Percentiles rank a stretch among this genome's conserved stretches.
These are phyloP conservation scores for Anhinga rufa DNA, from an alignment of 2,113 vertebrate species.

Conservation along the genomic window DNA sequence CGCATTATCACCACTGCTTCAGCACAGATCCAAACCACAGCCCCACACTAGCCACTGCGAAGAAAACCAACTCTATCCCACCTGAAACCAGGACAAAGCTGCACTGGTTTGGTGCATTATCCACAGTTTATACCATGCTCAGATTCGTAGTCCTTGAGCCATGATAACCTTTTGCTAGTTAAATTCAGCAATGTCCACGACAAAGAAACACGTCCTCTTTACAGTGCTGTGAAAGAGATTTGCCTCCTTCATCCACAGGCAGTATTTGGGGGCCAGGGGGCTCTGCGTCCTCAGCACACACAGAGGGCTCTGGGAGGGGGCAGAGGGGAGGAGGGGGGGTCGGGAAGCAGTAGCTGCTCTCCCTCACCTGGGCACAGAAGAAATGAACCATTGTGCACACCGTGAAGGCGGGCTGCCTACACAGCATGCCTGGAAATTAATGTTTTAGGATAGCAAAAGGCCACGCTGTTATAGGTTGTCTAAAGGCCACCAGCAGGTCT, in stretches of 20 bases:
- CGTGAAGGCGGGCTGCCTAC: neutral
- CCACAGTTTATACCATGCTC: neutral
- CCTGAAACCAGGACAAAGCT: no score
- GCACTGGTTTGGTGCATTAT: neutral
- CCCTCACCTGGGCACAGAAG: neutral
- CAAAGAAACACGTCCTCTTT: neutral
- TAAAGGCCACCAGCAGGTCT: neutral
- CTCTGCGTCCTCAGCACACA: neutral
- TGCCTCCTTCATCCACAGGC: neutral
- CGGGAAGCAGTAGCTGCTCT: neutral
- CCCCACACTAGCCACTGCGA: no score
- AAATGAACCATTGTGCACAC: neutral
- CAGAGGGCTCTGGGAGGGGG: neutral
- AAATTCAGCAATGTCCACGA: neutral
- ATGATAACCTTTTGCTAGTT: neutral
- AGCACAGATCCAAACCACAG: no score
- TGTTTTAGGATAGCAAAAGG: neutral
- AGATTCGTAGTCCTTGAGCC: neutral
- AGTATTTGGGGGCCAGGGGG: accelerated
- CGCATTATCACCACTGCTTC: no score
- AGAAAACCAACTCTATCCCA: no score
- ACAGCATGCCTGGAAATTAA: neutral
- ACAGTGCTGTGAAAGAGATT: neutral
- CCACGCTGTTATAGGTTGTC: neutral
- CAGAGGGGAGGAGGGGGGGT: neutral